These are phyloP conservation scores for Temnothorax rugatulus DNA, from an alignment of 2,888 invertebrate species.

Conservation along the genomic window DNA sequence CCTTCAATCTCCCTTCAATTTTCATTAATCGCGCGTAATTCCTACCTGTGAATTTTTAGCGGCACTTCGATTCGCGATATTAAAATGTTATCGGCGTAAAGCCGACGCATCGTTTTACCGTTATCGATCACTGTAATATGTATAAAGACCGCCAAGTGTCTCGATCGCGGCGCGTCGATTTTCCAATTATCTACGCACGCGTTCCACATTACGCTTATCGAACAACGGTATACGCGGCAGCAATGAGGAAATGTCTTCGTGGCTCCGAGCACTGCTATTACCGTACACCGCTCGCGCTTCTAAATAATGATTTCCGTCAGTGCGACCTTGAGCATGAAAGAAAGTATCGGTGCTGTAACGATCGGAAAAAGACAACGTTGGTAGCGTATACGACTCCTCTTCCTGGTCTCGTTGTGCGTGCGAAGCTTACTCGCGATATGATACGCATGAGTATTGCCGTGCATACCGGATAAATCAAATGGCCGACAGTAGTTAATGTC, in stretches of 20 bases:
- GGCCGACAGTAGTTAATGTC: slow-evolving; percentile 14
- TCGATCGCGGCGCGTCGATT: slow-evolving; percentile 76
- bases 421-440: neutral
- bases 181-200: slow-evolving; percentile 77
- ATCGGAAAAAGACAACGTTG: slow-evolving; percentile 44
- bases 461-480: slow-evolving; percentile 42
- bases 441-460: neutral
- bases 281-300: slow-evolving; percentile 51
- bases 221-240: slow-evolving; percentile 76
- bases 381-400: slow-evolving; percentile 12
- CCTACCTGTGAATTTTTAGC: slow-evolving; percentile 46
- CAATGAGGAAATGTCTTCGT: slow-evolving; percentile 79
- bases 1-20: slow-evolving; percentile 49
- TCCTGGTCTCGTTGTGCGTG: slow-evolving; percentile 35
- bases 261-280: slow-evolving; percentile 62
- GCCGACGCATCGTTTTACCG: slow-evolving; percentile 58
- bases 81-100: slow-evolving; percentile 35
- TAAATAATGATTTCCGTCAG: slow-evolving; percentile 77
- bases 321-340: slow-evolving; percentile 64
- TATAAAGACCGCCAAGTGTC: slow-evolving; percentile 70
- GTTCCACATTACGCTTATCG: slow-evolving; percentile 76
- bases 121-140: slow-evolving; percentile 61
- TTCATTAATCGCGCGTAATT: slow-evolving; percentile 64
- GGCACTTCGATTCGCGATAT: slow-evolving; percentile 28
- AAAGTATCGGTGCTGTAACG: slow-evolving; percentile 59